Base-by-base conservation (phyloP, 2,888 invertebrate species). In the Serrognathus titanus region DNA sequence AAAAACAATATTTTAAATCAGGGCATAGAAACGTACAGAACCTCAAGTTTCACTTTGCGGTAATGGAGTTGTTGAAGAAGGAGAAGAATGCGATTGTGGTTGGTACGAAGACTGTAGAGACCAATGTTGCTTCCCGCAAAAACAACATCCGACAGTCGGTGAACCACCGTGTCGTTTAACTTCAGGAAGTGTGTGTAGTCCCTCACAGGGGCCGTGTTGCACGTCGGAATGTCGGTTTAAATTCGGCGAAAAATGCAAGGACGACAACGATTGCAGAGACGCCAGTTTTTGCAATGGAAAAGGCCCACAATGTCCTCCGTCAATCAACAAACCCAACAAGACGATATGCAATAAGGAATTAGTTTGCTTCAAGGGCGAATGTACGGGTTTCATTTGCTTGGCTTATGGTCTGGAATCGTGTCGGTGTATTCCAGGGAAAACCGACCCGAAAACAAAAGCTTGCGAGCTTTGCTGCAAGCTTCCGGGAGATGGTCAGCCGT, bases 41-140 rank as follows among this genome's bases (percentile, higher is more conserved):
- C 92, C 94, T 12, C 92, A 94, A 77, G 89, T 89, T 55, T 92
- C 97, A 1, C 92, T 98, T 72, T 99, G 99, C 78, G 99, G 99
- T 52, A 99, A 99, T 78, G 95, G 96, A 41, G 96, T 99, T 35
- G 95, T 95, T 46, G 99, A 99, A 75, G 89, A 89, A 47, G 96
- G 92, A 12, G 99, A 99, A 79, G 91, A 98, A 77, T 99, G 99
- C 77, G 99, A 99, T 79, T 99, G 98, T 77, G 99, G 99, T 55
- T 97, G 94, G 94, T 94, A 94, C 69, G 93, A 95, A 70, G 97
- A 97, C 75, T 98, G 98, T 77, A 86, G 89, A 55, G 96, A 95
- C 76, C 84, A 86, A 47, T 98, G 98, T 76, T 99, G 98, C 76
- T 90, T 89, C 68, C 95, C 96, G 37, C 94, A 94, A 81, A 85